A percentile compares a stretch with the other conserved stretches of the same genome.
phyloP scores from a whole-genome alignment of 2,888 invertebrate genomes.

The Cryptocephalus primarius region DNA sequence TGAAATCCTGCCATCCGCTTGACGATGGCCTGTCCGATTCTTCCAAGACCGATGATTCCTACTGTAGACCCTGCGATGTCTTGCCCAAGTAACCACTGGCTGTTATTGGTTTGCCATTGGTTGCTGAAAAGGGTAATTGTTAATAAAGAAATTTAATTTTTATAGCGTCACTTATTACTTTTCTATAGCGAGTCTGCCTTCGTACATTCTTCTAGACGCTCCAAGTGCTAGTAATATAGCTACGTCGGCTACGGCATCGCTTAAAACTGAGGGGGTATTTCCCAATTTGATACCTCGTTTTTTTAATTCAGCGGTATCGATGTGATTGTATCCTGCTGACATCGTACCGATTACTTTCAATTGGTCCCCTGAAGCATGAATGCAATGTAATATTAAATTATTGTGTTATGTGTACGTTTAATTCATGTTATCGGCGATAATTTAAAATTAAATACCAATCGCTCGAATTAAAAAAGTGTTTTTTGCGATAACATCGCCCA shows the following conservation, averaged over 20 bases:
- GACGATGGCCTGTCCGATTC: conserved; percentile 65
- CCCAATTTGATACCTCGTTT: conserved; percentile 64
- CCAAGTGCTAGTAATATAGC: conserved; percentile 66
- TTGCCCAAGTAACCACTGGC: conserved; percentile 68
- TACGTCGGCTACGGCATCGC: conserved; percentile 71
- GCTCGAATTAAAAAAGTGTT: too few relatives aligned
- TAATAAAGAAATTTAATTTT: not conserved
- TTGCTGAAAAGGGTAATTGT: conserved; percentile 5
- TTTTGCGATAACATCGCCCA: too few relatives aligned
- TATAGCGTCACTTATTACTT: conserved; percentile 35
- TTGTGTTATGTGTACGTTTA: too few relatives aligned
- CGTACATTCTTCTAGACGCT: conserved; percentile 64
- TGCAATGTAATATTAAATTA: too few relatives aligned
- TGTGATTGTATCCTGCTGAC: conserved; percentile 80
- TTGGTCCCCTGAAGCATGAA: conserved; percentile 44
- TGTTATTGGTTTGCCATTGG: conserved; percentile 37
- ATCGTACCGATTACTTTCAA: conserved; percentile 70
- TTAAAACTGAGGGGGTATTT: conserved; percentile 66
- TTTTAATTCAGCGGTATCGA: conserved; percentile 62
- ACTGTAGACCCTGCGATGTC: conserved; percentile 69
- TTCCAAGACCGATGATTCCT: conserved; percentile 75
- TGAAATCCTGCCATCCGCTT: conserved; percentile 63
- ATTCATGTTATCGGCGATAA: too few relatives aligned
- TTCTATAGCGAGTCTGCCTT: conserved; percentile 57
- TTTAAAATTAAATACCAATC: too few relatives aligned